Conservation (phyloP, 2,888 invertebrate species). For the Xiphydria camelus region DNA sequence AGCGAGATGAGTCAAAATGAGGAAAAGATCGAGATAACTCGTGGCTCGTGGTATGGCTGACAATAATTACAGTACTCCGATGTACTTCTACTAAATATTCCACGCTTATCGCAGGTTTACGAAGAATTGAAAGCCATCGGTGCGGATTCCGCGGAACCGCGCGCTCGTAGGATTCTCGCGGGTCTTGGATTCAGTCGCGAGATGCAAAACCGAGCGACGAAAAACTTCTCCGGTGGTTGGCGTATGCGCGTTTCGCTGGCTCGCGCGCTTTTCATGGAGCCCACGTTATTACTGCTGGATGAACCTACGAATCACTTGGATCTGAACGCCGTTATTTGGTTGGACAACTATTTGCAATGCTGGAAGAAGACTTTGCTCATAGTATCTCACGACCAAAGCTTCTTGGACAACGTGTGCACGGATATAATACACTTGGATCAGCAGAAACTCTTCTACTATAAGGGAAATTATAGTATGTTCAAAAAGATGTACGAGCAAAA, state of each 20-base stretch:
- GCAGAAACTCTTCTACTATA: constrained; percentile 93
- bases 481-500: constrained; percentile 99
- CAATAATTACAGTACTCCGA: no score
- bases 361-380: constrained; percentile 99
- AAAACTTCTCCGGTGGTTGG: constrained; percentile 95
- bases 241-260: constrained; percentile 98
- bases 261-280: constrained; percentile 94
- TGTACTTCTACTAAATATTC: no score
- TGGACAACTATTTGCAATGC: constrained; percentile 96
- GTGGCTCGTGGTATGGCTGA: no score
- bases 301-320: constrained; percentile 99
- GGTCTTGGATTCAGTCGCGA: constrained; percentile 92
- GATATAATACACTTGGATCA: constrained; percentile 97
- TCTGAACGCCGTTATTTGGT: constrained; percentile 99
- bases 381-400: constrained; percentile 99
- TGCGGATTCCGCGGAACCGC: constrained; percentile 96
- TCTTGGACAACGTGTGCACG: constrained; percentile 98
- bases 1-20: no score
- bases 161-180: constrained; percentile 92
- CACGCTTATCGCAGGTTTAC: constrained; percentile 77
- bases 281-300: constrained; percentile 94
- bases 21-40: no score
- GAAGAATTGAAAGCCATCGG: constrained; percentile 94
- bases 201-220: constrained; percentile 90
- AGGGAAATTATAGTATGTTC: constrained; percentile 97